A percentile compares a stretch with the other conserved stretches of the same genome.
Conservation (phyloP, 2,888 invertebrate species). For the Poecilobothrus nobilitatus region DNA sequence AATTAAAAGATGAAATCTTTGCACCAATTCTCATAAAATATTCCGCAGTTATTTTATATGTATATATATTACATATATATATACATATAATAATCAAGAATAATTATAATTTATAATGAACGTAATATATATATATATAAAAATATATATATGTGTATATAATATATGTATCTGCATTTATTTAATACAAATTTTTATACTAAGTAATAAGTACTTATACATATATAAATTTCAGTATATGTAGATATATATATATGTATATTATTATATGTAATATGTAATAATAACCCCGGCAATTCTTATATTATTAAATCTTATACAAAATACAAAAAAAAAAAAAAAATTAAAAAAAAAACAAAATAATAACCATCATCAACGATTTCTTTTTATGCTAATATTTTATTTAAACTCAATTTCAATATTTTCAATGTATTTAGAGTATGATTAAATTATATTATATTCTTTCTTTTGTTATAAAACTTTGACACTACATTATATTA, state of each 20-base stretch:
- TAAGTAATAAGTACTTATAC: not conserved
- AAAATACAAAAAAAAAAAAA: not conserved
- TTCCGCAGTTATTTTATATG: not conserved
- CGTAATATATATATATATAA: no score
- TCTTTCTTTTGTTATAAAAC: conserved; percentile 6
- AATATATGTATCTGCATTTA: not conserved
- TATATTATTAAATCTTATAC: not conserved
- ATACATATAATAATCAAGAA: not conserved
- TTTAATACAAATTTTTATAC: not conserved
- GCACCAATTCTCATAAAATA: conserved; percentile 6
- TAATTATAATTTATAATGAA: no score
- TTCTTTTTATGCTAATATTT: not conserved
- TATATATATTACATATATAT: not conserved
- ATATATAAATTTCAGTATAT: no score
- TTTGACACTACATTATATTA: not conserved
- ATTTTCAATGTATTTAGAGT: conserved; percentile 2
- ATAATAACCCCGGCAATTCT: not conserved
- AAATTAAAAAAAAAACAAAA: not conserved
- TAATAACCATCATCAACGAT: not conserved
- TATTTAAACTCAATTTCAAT: conserved; percentile 6
- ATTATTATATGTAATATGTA: not conserved
- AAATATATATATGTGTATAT: no score
- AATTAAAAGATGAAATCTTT: conserved; percentile 6
- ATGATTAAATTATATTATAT: not conserved
- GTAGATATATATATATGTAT: not conserved